Base-by-base conservation (phyloP, 1,140 invertebrate genomes). In the Caenorhabditis briggsae region DNA sequence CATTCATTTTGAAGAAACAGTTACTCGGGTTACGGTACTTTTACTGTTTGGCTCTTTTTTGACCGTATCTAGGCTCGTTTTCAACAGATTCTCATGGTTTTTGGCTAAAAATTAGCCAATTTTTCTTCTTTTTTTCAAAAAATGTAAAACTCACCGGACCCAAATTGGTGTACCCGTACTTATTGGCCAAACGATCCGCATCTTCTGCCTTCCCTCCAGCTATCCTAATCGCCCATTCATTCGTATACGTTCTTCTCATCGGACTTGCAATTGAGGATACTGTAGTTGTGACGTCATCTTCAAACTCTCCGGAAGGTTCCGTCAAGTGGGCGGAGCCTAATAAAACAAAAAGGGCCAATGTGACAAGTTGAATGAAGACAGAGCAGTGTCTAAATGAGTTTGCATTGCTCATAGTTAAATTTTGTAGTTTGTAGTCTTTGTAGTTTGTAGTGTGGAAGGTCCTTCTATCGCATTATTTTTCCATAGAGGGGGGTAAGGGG, bases 151-250 rank as follows among this genome's bases (percentile, higher is more conserved):
- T 85, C 82, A 91, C 90, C 86, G 82, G 88, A 61, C 91, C 90
- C 86, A 91, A 70, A 87, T 92, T 91, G 18, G 64, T 86, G 86
- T 90, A 92, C 86, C 91, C 91, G 88, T 92, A 92, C 89, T 92
- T 92, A n/a, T 86, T 55, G 8, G 91, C 91, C 50, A 92, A 61
- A 16, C 50, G 91, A 59, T 91, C 84, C 0, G 91, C 91, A 58
- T 91, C 89, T 43, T 86, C 83, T 14, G 86, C 86, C 18, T 61
- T 61, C 55, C 91, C 91, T 33, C 90, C 89, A 3, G 82, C 90
- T 58, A 92, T 92, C 59, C 82, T 82, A 8, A 92, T 78, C 18
- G 91, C 91, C 91, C 91, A 92, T 82, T 90, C 87, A 82, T 92
- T 92, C 20, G 91, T 92, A 83, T 88, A 92, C 23, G 88, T 70